phyloP scores from a whole-genome alignment of 2,797 vertebrate genomes.

The Odontamblyopus rebecca region DNA sequence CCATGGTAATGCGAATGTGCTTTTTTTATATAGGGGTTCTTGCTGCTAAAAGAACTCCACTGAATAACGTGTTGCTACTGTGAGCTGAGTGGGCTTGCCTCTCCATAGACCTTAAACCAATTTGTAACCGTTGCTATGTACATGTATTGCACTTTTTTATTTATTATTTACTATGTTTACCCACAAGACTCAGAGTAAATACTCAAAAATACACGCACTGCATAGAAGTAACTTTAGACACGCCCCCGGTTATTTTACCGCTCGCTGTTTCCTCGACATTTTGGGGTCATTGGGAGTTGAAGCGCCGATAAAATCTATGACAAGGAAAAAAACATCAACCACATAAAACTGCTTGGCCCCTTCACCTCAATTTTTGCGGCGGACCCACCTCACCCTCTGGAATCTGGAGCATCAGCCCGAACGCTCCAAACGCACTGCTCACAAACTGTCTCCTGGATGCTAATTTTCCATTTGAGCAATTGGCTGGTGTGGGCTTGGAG shows the following conservation, averaged over 20 bases:
- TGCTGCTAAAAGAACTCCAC: no score
- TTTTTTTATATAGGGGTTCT: no score
- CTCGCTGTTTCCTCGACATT: constrained; percentile 9
- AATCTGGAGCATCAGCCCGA: constrained; percentile 54
- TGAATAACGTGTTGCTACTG: no score
- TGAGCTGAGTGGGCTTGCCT: no score
- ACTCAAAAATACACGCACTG: no score
- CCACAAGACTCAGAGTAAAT: no score
- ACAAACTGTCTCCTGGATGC: constrained; percentile 68
- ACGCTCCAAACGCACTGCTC: constrained; percentile 63
- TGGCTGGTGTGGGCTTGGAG: constrained; percentile 60
- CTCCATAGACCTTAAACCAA: no score
- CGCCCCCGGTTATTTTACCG: background rate
- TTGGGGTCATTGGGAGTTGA: constrained; percentile 22
- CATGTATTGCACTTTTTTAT: no score
- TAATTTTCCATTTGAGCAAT: constrained; percentile 73
- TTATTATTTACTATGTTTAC: no score
- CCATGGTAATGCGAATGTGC: no score
- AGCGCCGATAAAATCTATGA: constrained; percentile 22
- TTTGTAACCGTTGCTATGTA: background rate
- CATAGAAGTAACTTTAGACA: no score
- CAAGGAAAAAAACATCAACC: constrained; percentile 4
- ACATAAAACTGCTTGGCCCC: constrained; percentile 27
- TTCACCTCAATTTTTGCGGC: constrained; percentile 48
- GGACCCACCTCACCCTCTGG: constrained; percentile 21